Conservation (phyloP, 92 coral and sea anemone genomes). For the Bergia sp. region DNA sequence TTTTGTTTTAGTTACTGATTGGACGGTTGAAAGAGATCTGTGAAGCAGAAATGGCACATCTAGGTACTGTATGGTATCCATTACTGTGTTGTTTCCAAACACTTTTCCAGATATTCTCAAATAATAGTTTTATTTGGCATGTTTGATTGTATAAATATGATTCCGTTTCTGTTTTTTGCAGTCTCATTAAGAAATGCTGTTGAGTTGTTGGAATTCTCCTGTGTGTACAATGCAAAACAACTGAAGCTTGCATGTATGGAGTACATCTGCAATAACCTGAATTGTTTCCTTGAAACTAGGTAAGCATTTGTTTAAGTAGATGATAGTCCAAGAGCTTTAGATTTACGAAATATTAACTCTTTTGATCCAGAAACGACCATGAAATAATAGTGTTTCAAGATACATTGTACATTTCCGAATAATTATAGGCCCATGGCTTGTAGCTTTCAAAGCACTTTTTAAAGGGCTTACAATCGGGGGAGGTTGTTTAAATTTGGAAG, state of each 20-base stretch:
- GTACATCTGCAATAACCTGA: conserved; percentile 78
- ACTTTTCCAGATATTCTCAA: neutral
- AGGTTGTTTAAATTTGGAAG: no score
- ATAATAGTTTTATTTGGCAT: neutral
- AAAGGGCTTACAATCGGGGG: no score
- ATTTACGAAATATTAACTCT: no score
- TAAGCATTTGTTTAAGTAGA: conserved; percentile 37
- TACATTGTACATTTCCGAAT: no score
- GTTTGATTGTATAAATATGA: neutral
- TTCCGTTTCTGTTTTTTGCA: conserved; percentile 31
- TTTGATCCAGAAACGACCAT: no score
- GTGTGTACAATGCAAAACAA: conserved; percentile 84
- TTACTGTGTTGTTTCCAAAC: neutral
- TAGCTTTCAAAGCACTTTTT: no score
- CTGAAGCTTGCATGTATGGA: conserved; percentile 79
- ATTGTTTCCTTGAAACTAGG: conserved; percentile 81
- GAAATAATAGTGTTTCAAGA: no score
- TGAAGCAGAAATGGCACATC: conserved; percentile 78
- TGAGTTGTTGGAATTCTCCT: conserved; percentile 85
- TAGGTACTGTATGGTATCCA: conserved; percentile 53
- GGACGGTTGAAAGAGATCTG: conserved; percentile 78
- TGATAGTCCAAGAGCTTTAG: no score
- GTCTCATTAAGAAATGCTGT: conserved; percentile 81
- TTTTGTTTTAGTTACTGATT: conserved; percentile 72
- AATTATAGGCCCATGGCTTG: no score